These are phyloP conservation scores for Aix galericulata DNA, from an alignment of 2,113 vertebrate genomes.

Conservation along the genomic window DNA sequence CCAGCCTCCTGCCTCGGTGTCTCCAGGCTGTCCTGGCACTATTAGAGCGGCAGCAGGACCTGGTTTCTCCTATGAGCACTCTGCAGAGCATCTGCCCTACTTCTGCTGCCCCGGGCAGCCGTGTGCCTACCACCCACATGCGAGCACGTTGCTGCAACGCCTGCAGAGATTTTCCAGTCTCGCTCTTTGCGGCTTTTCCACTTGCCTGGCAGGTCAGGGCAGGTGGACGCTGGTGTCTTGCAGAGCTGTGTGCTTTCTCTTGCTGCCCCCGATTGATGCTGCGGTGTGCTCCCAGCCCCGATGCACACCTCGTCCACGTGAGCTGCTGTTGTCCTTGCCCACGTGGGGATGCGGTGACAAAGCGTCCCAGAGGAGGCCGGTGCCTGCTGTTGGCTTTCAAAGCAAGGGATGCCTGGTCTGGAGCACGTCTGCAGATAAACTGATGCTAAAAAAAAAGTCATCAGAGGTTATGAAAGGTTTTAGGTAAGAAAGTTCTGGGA, in stretches of 20 bases:
- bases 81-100: neutral
- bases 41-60: neutral
- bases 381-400: neutral
- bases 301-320: fast-evolving
- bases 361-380: neutral
- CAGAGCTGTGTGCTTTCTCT: neutral
- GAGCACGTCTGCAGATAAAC: neutral
- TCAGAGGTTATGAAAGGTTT: neutral
- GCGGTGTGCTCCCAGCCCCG: neutral
- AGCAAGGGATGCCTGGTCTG: neutral
- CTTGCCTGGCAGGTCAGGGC: neutral
- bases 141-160: fast-evolving
- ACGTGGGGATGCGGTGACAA: neutral
- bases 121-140: neutral
- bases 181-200: neutral
- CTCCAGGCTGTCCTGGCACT: neutral
- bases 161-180: neutral
- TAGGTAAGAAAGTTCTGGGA: neutral
- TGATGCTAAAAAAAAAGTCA: slow-evolving; percentile 19
- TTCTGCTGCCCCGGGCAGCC: neutral
- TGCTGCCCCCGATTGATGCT: neutral
- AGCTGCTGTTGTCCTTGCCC: neutral
- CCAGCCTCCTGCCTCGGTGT: too few relatives aligned
- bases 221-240: neutral
- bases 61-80: neutral